phyloP scores from a whole-genome alignment of 2,113 vertebrate genomes.

The Cavia porcellus region DNA sequence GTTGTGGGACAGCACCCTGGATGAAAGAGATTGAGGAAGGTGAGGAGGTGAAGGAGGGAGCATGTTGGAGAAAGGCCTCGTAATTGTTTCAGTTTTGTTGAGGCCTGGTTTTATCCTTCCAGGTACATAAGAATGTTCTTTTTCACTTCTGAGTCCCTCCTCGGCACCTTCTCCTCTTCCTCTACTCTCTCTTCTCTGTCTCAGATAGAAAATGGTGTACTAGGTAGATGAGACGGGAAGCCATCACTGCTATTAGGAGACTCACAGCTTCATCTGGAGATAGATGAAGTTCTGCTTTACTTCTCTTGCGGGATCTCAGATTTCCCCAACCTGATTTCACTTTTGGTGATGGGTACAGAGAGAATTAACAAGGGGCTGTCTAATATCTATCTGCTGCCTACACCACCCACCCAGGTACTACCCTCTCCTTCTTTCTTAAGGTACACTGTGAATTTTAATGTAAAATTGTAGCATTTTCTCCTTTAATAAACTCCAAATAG shows the following conservation, averaged over 20 bases:
- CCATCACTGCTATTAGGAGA: neutral
- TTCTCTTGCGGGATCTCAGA: neutral
- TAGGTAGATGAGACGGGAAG: neutral
- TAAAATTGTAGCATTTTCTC: neutral
- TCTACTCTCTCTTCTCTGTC: neutral
- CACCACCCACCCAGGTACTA: rapidly evolving
- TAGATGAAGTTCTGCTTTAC: neutral
- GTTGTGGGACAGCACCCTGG: neutral
- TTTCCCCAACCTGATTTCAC: neutral
- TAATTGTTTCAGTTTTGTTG: neutral
- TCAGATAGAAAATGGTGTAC: neutral
- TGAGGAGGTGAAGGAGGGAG: neutral
- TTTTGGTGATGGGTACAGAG: too few relatives aligned
- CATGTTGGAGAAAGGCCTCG: neutral
- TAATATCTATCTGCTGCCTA: neutral
- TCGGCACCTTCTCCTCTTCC: neutral
- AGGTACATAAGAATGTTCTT: neutral
- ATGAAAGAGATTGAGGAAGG: neutral
- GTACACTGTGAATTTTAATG: conserved; percentile 10
- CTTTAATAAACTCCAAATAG: neutral
- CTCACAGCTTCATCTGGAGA: neutral
- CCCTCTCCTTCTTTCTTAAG: neutral
- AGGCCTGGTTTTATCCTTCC: neutral
- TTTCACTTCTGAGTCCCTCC: neutral
- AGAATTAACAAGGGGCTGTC: neutral